phyloP scores from a whole-genome alignment of 2,888 invertebrate species.

The Agrochola macilenta region DNA sequence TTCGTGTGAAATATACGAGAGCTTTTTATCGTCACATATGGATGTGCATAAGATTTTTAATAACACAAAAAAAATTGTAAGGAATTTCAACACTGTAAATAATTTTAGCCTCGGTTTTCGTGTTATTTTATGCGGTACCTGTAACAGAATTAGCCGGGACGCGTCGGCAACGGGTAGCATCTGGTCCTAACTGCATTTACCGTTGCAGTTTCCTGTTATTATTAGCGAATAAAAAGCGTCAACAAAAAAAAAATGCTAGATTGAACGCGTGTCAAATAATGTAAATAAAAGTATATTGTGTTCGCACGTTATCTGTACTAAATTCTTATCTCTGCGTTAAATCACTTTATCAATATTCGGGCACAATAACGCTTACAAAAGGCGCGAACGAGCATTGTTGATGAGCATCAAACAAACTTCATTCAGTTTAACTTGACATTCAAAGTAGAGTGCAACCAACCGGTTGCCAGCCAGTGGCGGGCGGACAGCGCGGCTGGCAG shows the following conservation, averaged over 20 bases:
- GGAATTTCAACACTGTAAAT: slow-evolving; percentile 7
- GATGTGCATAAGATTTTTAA: slow-evolving; percentile 26
- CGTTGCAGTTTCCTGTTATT: neutral
- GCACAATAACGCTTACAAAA: slow-evolving; percentile 28
- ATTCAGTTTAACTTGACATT: slow-evolving; percentile 61
- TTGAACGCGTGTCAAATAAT: slow-evolving; percentile 21
- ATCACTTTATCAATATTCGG: slow-evolving; percentile 43
- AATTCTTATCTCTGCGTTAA: slow-evolving; percentile 43
- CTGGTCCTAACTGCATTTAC: slow-evolving; percentile 6
- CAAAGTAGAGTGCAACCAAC: slow-evolving; percentile 47
- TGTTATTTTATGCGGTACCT: slow-evolving; percentile 6
- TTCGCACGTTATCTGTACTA: slow-evolving; percentile 28
- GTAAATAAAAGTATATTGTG: slow-evolving; percentile 40
- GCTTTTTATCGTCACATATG: slow-evolving; percentile 59
- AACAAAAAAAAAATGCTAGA: slow-evolving; percentile 10
- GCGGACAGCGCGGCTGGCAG: neutral
- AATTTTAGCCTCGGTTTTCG: slow-evolving; percentile 5
- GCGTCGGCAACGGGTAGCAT: neutral
- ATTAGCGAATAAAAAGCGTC: neutral
- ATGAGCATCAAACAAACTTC: slow-evolving; percentile 28
- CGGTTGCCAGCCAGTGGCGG: slow-evolving; percentile 42
- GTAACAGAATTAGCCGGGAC: neutral
- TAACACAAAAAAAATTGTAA: neutral
- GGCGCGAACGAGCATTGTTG: slow-evolving; percentile 45
- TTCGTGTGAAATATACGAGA: slow-evolving; percentile 34